A percentile compares a stretch with the other conserved stretches of the same genome.
phyloP scores from a whole-genome alignment of 2,888 invertebrate species.

The Spilosoma lubricipeda region DNA sequence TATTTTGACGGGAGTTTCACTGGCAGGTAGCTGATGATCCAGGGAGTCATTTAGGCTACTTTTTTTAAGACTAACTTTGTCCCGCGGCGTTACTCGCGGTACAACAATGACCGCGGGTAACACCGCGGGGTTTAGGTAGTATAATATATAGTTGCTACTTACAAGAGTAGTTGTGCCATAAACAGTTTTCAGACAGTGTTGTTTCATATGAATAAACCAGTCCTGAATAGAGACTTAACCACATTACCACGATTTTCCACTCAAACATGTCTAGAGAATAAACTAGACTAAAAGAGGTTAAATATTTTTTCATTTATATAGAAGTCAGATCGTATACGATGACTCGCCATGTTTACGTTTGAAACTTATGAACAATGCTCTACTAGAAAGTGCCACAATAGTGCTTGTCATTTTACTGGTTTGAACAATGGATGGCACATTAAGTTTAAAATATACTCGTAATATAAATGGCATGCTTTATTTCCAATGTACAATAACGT shows the following conservation, averaged over 20 bases:
- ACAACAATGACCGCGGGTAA: no score
- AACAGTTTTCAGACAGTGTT: conserved; percentile 51
- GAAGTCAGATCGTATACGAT: not conserved
- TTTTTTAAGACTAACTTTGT: no score
- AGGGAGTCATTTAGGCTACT: no score
- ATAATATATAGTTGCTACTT: conserved; percentile 44
- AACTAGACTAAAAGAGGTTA: conserved; percentile 9
- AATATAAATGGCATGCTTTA: not conserved
- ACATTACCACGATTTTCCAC: conserved; percentile 53
- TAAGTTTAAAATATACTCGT: conserved; percentile 6
- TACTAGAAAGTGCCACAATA: conserved; percentile 28
- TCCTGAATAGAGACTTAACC: conserved; percentile 45
- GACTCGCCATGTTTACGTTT: conserved; percentile 16
- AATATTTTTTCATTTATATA: conserved; percentile 12
- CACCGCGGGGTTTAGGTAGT: no score
- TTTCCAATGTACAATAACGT: not conserved
- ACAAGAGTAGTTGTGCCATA: conserved; percentile 71
- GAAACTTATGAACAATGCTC: conserved; percentile 35
- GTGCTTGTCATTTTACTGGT: conserved; percentile 34
- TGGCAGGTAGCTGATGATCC: no score
- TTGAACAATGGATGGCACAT: conserved; percentile 30
- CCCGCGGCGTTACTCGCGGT: no score
- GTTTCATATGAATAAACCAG: conserved; percentile 41
- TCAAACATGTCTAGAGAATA: conserved; percentile 46
- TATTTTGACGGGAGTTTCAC: no score